Conservation (phyloP, 2,888 invertebrate species). For the Tetramorium bicarinatum region DNA sequence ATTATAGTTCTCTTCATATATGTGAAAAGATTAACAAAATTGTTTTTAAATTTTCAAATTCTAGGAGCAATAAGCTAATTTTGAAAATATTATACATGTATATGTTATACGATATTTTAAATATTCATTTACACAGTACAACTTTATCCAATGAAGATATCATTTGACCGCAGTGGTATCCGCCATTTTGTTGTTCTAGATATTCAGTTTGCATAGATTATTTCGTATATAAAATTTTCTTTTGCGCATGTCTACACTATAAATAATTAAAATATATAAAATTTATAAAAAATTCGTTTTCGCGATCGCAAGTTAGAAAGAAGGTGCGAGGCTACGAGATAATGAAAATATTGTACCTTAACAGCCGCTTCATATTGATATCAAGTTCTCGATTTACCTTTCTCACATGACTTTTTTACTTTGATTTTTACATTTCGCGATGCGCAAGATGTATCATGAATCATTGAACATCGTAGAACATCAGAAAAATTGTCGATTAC, state of each 20-base stretch:
- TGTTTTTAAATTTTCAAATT: neutral
- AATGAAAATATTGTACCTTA: neutral
- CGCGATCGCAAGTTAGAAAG: neutral
- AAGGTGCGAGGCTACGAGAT: neutral
- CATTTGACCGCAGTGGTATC: neutral
- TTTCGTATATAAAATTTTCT: neutral
- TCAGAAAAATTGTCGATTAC: neutral
- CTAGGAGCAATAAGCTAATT: neutral
- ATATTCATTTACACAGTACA: neutral
- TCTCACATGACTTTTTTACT: no score
- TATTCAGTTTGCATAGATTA: neutral
- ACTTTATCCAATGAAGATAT: neutral
- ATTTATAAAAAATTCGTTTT: neutral
- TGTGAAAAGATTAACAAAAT: neutral
- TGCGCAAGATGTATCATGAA: neutral
- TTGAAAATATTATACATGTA: no score
- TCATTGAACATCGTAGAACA: neutral
- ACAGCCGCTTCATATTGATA: neutral
- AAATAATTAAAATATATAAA: slow-evolving; percentile 1
- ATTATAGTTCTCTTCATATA: neutral
- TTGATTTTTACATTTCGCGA: neutral
- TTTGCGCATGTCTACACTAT: neutral
- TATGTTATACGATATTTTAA: neutral
- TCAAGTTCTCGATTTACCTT: neutral
- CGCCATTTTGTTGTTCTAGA: neutral